Evolutionary conservation across 2,888 invertebrate genomes (phyloP).

Genomic region (Parelbella ahira): DNA sequence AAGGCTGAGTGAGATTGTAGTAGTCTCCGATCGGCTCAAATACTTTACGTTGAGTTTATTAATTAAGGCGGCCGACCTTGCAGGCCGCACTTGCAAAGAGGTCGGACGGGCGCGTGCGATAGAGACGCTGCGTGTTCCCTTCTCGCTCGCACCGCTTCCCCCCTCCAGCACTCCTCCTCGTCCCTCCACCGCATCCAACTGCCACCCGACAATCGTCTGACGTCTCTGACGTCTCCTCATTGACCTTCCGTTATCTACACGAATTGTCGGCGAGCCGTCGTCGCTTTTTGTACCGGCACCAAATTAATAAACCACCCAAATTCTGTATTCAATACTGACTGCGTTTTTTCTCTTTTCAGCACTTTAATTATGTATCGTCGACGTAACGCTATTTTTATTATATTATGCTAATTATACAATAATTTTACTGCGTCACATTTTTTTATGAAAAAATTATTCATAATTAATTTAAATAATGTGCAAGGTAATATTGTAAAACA

Average conservation of each 20-base stretch:
- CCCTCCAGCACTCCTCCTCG: conserved; percentile 32
- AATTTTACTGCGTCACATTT: too few species aligned
- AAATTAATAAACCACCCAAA: conserved; percentile 25
- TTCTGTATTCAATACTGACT: conserved; percentile 12
- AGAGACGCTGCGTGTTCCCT: conserved; percentile 44
- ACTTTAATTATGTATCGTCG: conserved; percentile 1
- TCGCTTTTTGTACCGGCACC: conserved; percentile 30
- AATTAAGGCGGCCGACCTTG: conserved; percentile 80
- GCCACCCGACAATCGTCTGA: conserved; percentile 40
- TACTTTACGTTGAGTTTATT: conserved; percentile 80
- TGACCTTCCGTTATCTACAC: conserved; percentile 77
- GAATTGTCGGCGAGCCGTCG: conserved; percentile 52
- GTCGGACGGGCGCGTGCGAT: conserved; percentile 61
- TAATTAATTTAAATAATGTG: too few species aligned
- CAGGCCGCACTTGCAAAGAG: conserved; percentile 78
- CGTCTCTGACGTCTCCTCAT: conserved; percentile 66
- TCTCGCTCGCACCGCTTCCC: conserved; percentile 36
- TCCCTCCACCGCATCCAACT: conserved; percentile 44
- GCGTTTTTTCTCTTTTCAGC: background rate
- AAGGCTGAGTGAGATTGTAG: conserved; percentile 74
- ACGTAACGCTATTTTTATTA: too few species aligned
- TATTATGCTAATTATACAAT: too few species aligned
- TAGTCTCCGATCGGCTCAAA: conserved; percentile 77
- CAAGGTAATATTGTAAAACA: too few species aligned
- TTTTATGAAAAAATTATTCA: too few species aligned